A percentile compares a stretch with the other conserved stretches of the same genome.
Evolutionary conservation across 1,140 invertebrate species (phyloP).

Genomic region (Bicyclus anynana): DNA sequence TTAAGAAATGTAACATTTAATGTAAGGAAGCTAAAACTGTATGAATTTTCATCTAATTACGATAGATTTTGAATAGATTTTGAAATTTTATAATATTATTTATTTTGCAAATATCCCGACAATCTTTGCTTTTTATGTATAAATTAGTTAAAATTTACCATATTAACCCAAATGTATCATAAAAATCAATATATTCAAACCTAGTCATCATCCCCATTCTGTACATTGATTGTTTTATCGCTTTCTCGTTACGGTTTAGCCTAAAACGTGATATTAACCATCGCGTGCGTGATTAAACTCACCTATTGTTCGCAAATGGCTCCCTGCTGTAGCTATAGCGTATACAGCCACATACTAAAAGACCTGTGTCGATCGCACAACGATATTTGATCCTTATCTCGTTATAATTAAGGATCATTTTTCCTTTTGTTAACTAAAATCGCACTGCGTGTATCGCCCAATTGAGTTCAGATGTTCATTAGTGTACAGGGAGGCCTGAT

Average conservation of each 20-base stretch:
- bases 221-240: background rate
- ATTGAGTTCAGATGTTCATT: background rate
- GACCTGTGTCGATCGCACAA: background rate
- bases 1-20: no score
- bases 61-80: no score
- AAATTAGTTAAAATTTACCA: no score
- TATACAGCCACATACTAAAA: background rate
- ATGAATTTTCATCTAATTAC: no score
- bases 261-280: slow-evolving; percentile 17
- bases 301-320: slow-evolving; percentile 32
- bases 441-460: background rate
- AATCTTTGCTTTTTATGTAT: no score
- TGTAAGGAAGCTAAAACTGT: no score
- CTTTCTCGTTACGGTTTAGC: background rate
- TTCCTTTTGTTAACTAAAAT: background rate
- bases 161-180: no score
- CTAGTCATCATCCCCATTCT: no score
- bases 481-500: background rate
- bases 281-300: slow-evolving; percentile 32
- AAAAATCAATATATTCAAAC: no score
- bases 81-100: no score
- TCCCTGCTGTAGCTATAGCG: slow-evolving; percentile 26
- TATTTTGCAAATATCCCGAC: no score
- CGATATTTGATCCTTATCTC: slow-evolving; percentile 1
- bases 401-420: background rate